phyloP scores from a whole-genome alignment of 2,113 vertebrate species.

The Centrocercus urophasianus region DNA sequence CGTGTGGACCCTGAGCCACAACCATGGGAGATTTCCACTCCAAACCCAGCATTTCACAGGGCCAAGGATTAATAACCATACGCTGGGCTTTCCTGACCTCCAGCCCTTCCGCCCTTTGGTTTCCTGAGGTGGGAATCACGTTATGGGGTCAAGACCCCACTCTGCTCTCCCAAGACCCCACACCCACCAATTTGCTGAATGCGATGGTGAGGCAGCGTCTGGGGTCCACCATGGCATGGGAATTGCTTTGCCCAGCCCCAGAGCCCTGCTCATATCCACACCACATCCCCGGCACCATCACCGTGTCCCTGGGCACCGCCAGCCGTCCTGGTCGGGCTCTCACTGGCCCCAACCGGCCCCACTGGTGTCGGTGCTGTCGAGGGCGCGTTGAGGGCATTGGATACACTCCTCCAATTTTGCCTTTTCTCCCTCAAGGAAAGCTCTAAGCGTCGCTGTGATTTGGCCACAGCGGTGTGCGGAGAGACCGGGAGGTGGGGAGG shows the following conservation, averaged over 20 bases:
- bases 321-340: accelerated
- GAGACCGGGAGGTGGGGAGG: background rate
- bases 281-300: background rate
- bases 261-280: background rate
- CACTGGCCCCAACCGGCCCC: accelerated
- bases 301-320: accelerated
- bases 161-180: background rate
- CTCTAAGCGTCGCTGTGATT: background rate
- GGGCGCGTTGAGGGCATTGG: background rate
- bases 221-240: background rate
- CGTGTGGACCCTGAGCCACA: background rate
- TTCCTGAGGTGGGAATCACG: background rate
- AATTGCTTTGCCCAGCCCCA: background rate
- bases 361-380: accelerated
- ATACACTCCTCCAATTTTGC: background rate
- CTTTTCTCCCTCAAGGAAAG: background rate
- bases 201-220: accelerated
- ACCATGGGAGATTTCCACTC: accelerated
- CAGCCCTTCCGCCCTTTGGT: background rate
- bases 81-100: accelerated
- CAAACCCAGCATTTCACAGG: background rate
- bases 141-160: background rate
- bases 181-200: accelerated
- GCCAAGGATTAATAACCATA: accelerated
- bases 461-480: accelerated